phyloP scores from a whole-genome alignment of 2,797 vertebrate species.

The Pampus argenteus region DNA sequence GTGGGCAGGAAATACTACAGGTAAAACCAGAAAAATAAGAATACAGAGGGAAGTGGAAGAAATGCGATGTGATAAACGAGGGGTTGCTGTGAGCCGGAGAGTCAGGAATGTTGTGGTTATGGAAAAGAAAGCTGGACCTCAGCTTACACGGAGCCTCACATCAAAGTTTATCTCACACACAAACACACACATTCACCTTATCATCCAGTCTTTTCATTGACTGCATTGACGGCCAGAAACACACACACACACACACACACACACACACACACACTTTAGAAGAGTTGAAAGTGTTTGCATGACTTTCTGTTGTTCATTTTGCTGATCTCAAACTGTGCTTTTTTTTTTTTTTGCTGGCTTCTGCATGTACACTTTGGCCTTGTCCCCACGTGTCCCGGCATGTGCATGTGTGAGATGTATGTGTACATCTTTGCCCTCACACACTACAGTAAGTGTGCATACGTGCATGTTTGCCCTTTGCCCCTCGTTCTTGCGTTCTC shows the following conservation, averaged over 20 bases:
- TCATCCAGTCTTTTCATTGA: constrained; percentile 1
- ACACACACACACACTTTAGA: neutral
- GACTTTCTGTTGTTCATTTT: constrained; percentile 2
- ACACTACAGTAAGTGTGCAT: constrained; percentile 20
- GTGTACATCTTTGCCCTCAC: constrained; percentile 22
- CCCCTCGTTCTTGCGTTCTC: constrained; percentile 62
- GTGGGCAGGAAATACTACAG: neutral
- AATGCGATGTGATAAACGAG: too few species aligned
- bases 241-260: neutral
- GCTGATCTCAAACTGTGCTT: neutral
- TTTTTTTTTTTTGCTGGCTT: constrained; percentile 12
- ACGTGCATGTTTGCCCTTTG: constrained; percentile 11
- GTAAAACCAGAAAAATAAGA: neutral
- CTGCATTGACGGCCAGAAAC: neutral
- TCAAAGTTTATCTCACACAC: constrained; percentile 11
- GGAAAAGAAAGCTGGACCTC: neutral
- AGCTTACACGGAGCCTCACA: neutral
- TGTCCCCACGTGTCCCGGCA: constrained; percentile 15
- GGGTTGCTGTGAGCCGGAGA: neutral
- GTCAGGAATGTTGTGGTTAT: constrained; percentile 12
- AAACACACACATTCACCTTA: constrained; percentile 1
- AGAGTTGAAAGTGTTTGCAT: constrained; percentile 1
- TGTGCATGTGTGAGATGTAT: constrained; percentile 18
- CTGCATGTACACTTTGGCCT: constrained; percentile 1
- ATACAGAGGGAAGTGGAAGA: neutral